Conservation (phyloP, 2,113 vertebrate species). For the Nannobrachium achirus region DNA sequence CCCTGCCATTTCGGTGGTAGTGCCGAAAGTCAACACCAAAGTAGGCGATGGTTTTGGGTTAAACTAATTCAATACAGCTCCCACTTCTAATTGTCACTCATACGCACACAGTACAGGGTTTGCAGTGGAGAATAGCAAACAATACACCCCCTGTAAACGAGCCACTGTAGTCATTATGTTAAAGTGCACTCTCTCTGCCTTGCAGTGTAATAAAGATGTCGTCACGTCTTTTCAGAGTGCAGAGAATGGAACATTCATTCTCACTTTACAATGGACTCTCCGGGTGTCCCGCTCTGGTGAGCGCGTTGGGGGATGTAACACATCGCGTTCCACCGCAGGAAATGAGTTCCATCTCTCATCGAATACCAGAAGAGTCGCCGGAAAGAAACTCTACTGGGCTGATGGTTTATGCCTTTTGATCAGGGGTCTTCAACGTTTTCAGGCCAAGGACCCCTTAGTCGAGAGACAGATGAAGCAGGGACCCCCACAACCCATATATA, state of each 20-base stretch:
- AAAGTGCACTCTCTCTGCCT: not conserved
- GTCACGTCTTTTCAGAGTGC: slow-evolving; percentile 10
- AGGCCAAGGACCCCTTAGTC: too few species aligned
- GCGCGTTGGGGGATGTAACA: slow-evolving; percentile 1
- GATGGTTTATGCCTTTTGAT: slow-evolving; percentile 3
- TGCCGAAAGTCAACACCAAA: too few species aligned
- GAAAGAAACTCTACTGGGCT: too few species aligned
- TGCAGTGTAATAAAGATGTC: slow-evolving; percentile 27
- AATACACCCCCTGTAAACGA: not conserved
- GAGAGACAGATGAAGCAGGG: too few species aligned
- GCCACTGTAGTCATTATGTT: not conserved
- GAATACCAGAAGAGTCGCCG: not conserved
- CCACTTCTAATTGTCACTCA: not conserved
- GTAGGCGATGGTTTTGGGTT: too few species aligned
- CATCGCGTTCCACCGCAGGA: slow-evolving; percentile 3
- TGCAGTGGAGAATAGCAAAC: too few species aligned
- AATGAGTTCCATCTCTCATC: not conserved
- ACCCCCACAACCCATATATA: too few species aligned
- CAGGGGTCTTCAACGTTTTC: slow-evolving; percentile 20
- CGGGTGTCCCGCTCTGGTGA: slow-evolving; percentile 29
- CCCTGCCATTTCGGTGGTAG: too few species aligned
- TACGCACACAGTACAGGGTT: not conserved
- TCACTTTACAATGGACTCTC: slow-evolving; percentile 50
- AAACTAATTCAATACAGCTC: too few species aligned
- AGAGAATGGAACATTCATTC: slow-evolving; percentile 48